Conservation (phyloP, 2,888 invertebrate genomes). For the Lepidochrysops patricia region DNA sequence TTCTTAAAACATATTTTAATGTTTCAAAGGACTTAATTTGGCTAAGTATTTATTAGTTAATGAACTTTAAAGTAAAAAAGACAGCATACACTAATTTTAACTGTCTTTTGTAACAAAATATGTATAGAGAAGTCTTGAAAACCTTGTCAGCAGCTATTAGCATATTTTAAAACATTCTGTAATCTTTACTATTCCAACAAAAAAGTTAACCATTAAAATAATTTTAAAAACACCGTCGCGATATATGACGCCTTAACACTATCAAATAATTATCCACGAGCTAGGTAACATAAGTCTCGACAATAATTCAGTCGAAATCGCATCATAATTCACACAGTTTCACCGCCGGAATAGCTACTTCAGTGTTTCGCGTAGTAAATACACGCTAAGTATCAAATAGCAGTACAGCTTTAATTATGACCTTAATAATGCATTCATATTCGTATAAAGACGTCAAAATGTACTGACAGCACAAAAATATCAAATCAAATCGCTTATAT, state of each 20-base stretch:
- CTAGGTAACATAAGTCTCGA: conserved; percentile 29
- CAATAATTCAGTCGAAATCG: conserved; percentile 44
- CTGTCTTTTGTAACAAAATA: too few relatives aligned
- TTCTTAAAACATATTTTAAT: neutral
- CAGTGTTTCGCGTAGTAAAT: conserved; percentile 63
- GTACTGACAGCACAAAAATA: conserved; percentile 36
- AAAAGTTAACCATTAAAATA: neutral
- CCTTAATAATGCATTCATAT: conserved; percentile 62
- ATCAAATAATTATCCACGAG: conserved; percentile 27
- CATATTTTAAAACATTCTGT: too few relatives aligned
- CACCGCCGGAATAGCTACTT: conserved; percentile 50
- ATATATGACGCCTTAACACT: conserved; percentile 19
- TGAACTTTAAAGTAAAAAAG: too few relatives aligned
- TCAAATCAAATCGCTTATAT: too few relatives aligned
- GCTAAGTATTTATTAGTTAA: too few relatives aligned
- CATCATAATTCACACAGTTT: conserved; percentile 40
- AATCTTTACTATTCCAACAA: too few relatives aligned
- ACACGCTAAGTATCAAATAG: conserved; percentile 52
- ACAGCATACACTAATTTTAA: too few relatives aligned
- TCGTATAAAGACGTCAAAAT: conserved; percentile 65
- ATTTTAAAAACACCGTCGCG: conserved; percentile 18
- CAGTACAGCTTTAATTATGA: conserved; percentile 61
- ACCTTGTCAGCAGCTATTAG: too few relatives aligned
- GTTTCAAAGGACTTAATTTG: too few relatives aligned
- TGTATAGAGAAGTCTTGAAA: too few relatives aligned